These are phyloP conservation scores for Palythoa heliodiscus DNA, from an alignment of 92 coral and sea anemone species.

Conservation along the genomic window DNA sequence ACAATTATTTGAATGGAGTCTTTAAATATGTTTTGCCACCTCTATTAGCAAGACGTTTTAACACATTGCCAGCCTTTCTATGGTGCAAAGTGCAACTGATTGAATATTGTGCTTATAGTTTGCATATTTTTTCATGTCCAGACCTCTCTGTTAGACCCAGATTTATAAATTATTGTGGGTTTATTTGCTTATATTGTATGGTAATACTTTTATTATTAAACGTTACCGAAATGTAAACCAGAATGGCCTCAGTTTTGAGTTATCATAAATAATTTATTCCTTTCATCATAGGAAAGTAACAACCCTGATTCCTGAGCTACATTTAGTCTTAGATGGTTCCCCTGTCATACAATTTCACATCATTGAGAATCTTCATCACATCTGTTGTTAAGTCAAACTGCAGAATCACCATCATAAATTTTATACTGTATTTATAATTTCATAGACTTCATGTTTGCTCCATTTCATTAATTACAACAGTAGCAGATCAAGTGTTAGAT, in stretches of 20 bases:
- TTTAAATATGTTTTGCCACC: neutral
- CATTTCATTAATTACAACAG: neutral
- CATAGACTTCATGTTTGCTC: neutral
- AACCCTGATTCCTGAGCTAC: slow-evolving; percentile 4
- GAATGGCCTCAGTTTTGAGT: neutral
- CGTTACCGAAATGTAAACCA: neutral
- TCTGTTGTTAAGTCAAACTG: neutral
- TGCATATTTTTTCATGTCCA: neutral
- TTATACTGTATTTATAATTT: neutral
- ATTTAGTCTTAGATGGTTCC: neutral
- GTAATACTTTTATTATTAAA: neutral
- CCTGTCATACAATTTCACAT: neutral
- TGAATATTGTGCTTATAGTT: neutral
- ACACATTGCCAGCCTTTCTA: neutral
- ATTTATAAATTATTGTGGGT: neutral
- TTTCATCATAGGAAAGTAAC: slow-evolving; percentile 1
- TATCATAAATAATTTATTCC: neutral
- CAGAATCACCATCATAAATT: neutral
- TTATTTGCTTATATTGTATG: neutral
- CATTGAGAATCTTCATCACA: neutral
- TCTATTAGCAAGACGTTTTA: neutral
- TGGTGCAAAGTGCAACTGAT: neutral
- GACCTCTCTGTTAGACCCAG: slow-evolving; percentile 1
- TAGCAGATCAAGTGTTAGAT: neutral
- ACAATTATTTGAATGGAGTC: neutral